phyloP scores from a whole-genome alignment of 2,113 vertebrate genomes.

The Myotis brandtii region DNA sequence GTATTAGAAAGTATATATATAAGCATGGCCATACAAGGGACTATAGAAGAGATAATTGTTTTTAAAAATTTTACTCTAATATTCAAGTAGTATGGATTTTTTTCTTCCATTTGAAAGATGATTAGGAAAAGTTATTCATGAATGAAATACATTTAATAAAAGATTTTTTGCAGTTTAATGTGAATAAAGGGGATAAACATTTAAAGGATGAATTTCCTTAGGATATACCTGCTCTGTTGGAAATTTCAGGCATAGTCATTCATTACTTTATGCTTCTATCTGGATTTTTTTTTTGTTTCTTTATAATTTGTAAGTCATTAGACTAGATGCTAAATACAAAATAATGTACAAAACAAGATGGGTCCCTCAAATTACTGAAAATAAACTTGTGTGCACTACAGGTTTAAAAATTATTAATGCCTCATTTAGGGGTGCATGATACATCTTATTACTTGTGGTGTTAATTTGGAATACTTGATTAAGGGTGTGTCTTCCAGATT shows the following conservation, averaged over 20 bases:
- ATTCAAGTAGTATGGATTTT: neutral
- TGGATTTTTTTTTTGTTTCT: neutral
- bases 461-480: neutral
- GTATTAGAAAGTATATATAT: neutral
- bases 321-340: neutral
- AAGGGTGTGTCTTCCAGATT: neutral
- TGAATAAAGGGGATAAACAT: neutral
- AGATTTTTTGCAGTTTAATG: neutral
- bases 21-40: neutral
- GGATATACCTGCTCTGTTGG: neutral
- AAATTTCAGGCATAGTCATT: neutral
- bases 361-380: neutral
- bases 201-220: neutral
- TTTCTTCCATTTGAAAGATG: neutral
- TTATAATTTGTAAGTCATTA: neutral
- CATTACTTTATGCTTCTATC: neutral
- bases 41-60: neutral
- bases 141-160: neutral
- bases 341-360: neutral
- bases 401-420: neutral
- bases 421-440: neutral
- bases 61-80: neutral
- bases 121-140: neutral
- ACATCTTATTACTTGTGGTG: neutral
- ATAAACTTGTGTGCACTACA: neutral